Percentiles rank a stretch among this genome's conserved stretches.
These are phyloP conservation scores for Plectus sambesii DNA, from an alignment of 1,140 invertebrate species.

Conservation along the genomic window DNA sequence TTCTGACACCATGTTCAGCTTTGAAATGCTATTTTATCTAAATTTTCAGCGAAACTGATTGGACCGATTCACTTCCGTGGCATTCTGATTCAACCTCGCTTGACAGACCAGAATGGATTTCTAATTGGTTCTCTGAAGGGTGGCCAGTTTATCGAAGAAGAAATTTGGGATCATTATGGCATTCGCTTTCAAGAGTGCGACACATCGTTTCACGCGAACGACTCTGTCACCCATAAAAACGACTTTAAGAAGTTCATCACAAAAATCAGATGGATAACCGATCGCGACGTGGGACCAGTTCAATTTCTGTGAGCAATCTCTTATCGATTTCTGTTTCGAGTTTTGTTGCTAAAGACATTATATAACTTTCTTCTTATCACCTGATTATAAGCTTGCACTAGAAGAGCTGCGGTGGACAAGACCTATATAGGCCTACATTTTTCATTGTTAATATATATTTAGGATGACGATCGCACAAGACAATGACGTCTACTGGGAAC, in stretches of 20 bases:
- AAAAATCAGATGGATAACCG: constrained; percentile 21
- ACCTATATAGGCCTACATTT: too few relatives aligned
- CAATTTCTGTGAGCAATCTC: constrained; percentile 23
- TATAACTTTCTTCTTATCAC: too few relatives aligned
- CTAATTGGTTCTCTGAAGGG: constrained; percentile 25
- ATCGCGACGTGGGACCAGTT: constrained; percentile 19
- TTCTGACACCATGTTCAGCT: not conserved
- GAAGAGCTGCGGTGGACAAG: too few relatives aligned
- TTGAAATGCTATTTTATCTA: not conserved
- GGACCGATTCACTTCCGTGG: constrained; percentile 27
- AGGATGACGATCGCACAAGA: constrained; percentile 20
- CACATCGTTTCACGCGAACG: constrained; percentile 7
- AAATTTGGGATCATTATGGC: constrained; percentile 23
- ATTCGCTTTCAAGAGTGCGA: constrained; percentile 23
- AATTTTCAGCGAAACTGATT: constrained; percentile 24
- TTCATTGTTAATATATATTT: constrained; percentile 12
- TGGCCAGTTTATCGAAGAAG: constrained; percentile 22
- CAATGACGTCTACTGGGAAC: constrained; percentile 25
- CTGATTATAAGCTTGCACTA: too few relatives aligned
- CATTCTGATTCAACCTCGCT: constrained; percentile 22
- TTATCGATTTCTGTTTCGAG: too few relatives aligned
- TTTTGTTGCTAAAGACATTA: too few relatives aligned
- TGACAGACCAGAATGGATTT: constrained; percentile 19
- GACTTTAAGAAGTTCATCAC: constrained; percentile 25
- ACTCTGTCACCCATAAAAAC: constrained; percentile 21